Evolutionary conservation across 2,888 invertebrate species (phyloP), one percentile per base, ranked within the genome.

Genomic region (Theretra japonica): DNA sequence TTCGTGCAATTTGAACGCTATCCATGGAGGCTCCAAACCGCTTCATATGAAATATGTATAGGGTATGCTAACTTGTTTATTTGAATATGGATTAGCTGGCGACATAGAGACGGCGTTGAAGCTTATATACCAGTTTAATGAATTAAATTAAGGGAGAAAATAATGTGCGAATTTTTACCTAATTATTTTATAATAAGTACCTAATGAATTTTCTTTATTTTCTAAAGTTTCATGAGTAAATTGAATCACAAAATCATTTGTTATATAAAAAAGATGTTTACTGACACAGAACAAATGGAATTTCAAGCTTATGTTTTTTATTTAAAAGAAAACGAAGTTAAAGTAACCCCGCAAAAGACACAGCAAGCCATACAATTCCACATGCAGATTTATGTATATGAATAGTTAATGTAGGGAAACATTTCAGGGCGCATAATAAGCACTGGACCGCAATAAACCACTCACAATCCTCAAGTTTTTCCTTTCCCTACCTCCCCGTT

Each of bases 391-490:
- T 21, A 69, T 56, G 56, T 28, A n/a, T 30, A 68, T 23, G 19
- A 71, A 71, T 57, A 28, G 48, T 53, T 56, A 50, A 71, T 17
- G 30, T 30, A 59, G 41, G 28, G 68, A 30, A 68, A 17, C 84
- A 83, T 80, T 87, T 85, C 84, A 65, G 41, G 48, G 6, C 23
- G 75, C 82, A 76, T 78, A 82, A 83, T 79, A 83, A 85, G 80
- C 79, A 74, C 78, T 80, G 78, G 79, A 82, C 84, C 85, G 82
- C 85, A 81, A 85, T 85, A 85, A 86, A 88, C 85, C 82, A 87
- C 86, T 83, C 83, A 82, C 80, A 79, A 80, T 80, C 76, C 79
- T 73, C 73, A 76, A 76, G 75, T 81, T 81, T 80, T 79, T 80
- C 80, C 79, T 81, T 79, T 79, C 76, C 62, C 33, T 74, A 65